Base-by-base conservation (phyloP, 2,113 vertebrate species). In the Melanerpes formicivorus region DNA sequence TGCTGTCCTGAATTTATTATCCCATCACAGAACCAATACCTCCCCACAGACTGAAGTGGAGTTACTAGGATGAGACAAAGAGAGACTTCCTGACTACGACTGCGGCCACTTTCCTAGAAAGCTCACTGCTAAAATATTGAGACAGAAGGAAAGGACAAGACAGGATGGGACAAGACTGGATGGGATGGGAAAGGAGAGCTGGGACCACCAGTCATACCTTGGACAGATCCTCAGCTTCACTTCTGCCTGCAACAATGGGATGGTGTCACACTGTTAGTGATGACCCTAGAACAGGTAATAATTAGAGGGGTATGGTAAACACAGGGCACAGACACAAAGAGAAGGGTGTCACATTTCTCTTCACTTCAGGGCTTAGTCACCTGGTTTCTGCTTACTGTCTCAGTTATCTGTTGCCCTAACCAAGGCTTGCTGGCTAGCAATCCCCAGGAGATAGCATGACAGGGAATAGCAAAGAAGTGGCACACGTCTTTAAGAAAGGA, bases 351-450 rank as follows among this genome's bases (percentile, higher is more conserved):
- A 15, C 72, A 76, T 92, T 93, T 71, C 95, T 93, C 64, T 71
- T 91, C 84, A 60, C 37, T 84, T 90, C 87, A 62, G 70, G 87
- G 94, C 71, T 93, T 80, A 87, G 87, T 50, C 93, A 95, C 42
- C 46, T 54, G 73, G 91, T 96, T 96, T 97, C 97, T 76, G 52
- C 88, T 98, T 96, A 95, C 97, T 94, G 90, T 90, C 90, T 97
- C 95, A 80, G 59, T 86, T 96, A 90, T 93, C 94, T 67, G 23
- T 81, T 81, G 75, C 79, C 90, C 94, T 82, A 64, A 91, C 88
- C 60, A 52, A 59, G 42, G 32, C 25, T 56, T 46, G 9, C 21
- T 58, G 66, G 26, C 66, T 25, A 30, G n/a, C 62, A 78, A 37
- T 14, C 44, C 4, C 13, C 60, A n/a, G 65, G 56, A 67, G 37